Evolutionary conservation across 2,113 vertebrate species (phyloP).

Genomic region (Formicarius rufipectus): DNA sequence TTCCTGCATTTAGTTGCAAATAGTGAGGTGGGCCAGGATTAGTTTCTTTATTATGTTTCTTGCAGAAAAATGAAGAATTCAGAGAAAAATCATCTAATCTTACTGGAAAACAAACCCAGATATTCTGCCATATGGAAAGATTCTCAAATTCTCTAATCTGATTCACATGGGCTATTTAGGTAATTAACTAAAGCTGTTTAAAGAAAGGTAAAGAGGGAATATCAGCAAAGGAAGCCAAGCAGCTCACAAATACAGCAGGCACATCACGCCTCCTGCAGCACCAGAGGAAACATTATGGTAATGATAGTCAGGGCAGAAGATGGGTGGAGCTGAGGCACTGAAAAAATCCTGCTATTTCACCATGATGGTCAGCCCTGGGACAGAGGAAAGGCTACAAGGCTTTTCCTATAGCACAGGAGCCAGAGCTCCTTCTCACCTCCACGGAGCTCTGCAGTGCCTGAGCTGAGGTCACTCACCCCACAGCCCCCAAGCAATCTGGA

Average conservation of each 20-base stretch:
- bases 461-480: neutral
- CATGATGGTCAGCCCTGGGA: neutral
- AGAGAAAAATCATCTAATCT: neutral
- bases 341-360: neutral
- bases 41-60: neutral
- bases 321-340: neutral
- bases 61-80: neutral
- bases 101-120: neutral
- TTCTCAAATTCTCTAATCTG: conserved; percentile 21
- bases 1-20: neutral
- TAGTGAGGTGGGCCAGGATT: neutral
- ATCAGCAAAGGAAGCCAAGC: conserved; percentile 6
- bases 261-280: neutral
- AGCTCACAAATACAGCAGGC: neutral
- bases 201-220: conserved; percentile 4
- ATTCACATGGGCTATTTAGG: conserved; percentile 35
- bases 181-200: conserved; percentile 40
- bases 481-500: neutral
- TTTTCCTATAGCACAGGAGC: neutral
- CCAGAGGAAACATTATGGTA: neutral
- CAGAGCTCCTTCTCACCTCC: neutral
- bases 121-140: conserved; percentile 30
- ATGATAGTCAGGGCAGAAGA: neutral
- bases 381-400: neutral
- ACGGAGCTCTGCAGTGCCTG: neutral